Percentiles rank a stretch among this genome's conserved stretches.
These are phyloP conservation scores for Adineta ricciae DNA, from an alignment of 2,888 invertebrate genomes.

Conservation along the genomic window DNA sequence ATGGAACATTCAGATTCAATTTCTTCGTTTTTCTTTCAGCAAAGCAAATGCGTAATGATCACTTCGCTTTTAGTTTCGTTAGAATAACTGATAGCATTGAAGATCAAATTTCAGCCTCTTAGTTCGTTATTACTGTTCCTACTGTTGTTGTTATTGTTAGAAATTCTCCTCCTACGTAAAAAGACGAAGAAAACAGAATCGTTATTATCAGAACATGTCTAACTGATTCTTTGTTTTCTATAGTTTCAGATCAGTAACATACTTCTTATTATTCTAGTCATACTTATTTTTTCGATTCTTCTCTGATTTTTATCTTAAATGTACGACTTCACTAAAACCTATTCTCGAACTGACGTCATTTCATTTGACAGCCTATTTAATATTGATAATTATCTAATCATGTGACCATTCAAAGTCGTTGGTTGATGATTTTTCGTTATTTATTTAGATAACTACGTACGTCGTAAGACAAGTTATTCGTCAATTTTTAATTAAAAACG, in stretches of 20 bases:
- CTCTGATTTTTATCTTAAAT: background rate
- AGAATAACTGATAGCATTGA: background rate
- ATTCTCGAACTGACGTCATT: no score
- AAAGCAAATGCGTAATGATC: background rate
- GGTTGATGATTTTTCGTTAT: no score
- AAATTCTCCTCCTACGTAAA: background rate
- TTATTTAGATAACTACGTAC: no score
- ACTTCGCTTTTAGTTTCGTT: background rate
- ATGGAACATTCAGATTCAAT: background rate
- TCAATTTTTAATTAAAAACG: no score
- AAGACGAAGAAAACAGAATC: background rate
- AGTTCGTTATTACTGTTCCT: background rate
- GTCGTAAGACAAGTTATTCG: no score
- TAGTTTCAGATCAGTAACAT: background rate
- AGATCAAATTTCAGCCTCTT: background rate
- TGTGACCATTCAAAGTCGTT: no score
- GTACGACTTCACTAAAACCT: background rate
- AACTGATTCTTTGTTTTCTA: background rate
- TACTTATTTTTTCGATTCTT: background rate
- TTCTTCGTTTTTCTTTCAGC: background rate
- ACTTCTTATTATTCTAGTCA: background rate
- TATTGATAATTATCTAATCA: no score
- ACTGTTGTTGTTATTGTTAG: background rate
- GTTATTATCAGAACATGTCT: background rate
- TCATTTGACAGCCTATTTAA: background rate